phyloP scores from a whole-genome alignment of 2,888 invertebrate species.

The Ornithoptera priamus region DNA sequence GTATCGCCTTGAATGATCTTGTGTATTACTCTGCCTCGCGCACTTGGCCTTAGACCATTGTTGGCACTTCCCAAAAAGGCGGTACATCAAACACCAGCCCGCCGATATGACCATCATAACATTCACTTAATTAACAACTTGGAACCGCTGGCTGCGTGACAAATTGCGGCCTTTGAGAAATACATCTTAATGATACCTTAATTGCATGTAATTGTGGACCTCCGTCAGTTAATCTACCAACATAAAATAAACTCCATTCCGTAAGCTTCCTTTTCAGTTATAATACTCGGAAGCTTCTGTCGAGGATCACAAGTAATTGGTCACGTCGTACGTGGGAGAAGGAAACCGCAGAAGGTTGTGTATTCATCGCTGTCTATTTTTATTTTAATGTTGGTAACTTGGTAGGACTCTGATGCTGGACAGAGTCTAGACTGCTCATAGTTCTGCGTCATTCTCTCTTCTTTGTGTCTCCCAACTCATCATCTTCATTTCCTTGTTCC shows the following conservation, averaged over 20 bases:
- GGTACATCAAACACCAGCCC: slow-evolving; percentile 11
- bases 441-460: too few species aligned
- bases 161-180: slow-evolving; percentile 40
- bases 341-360: background rate
- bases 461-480: too few species aligned
- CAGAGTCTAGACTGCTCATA: too few species aligned
- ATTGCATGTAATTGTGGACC: slow-evolving; percentile 40
- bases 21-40: background rate
- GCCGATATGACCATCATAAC: slow-evolving; percentile 20
- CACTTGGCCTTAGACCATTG: background rate
- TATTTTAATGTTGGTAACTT: too few species aligned
- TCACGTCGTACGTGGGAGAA: slow-evolving; percentile 1
- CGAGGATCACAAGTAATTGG: slow-evolving; percentile 6
- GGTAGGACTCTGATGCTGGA: too few species aligned
- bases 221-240: slow-evolving; percentile 27
- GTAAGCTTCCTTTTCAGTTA: background rate
- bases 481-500: too few species aligned
- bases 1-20: too few species aligned
- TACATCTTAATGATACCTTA: slow-evolving; percentile 44
- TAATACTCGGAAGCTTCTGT: background rate
- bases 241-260: slow-evolving; percentile 7
- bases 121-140: slow-evolving; percentile 35
- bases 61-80: slow-evolving; percentile 1
- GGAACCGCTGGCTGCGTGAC: slow-evolving; percentile 35
- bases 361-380: too few species aligned